Evolutionary conservation across 1,140 invertebrate genomes (phyloP).

Genomic region (Cherax destructor): DNA sequence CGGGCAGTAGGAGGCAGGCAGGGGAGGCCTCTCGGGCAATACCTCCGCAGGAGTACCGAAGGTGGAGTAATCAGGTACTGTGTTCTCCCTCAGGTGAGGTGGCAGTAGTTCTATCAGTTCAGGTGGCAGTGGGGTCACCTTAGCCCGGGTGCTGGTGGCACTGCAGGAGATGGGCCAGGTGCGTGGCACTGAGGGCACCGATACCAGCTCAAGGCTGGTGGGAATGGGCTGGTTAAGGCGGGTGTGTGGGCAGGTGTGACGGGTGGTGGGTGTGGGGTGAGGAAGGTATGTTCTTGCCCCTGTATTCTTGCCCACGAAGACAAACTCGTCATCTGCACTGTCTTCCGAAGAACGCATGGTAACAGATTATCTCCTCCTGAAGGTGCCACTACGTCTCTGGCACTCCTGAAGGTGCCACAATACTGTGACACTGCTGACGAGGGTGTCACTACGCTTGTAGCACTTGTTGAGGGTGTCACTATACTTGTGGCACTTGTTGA

Average conservation of each 20-base stretch:
- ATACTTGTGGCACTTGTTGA: too few species aligned
- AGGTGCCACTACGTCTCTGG: too few species aligned
- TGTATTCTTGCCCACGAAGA: constrained; percentile 50
- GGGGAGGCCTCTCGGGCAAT: constrained; percentile 38
- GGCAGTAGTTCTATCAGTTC: constrained; percentile 70
- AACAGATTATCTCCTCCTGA: too few species aligned
- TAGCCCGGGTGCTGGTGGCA: constrained; percentile 51
- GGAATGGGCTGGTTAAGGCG: constrained; percentile 69
- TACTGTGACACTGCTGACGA: too few species aligned
- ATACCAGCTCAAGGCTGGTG: constrained; percentile 39
- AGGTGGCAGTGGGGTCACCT: constrained; percentile 63
- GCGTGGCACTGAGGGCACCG: not conserved
- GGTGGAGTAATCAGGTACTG: constrained; percentile 32
- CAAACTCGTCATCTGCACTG: constrained; percentile 68
- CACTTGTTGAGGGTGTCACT: too few species aligned
- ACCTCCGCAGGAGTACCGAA: not conserved
- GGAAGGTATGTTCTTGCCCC: not conserved
- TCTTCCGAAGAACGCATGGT: constrained; percentile 62
- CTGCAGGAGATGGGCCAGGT: not conserved
- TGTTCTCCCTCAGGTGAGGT: constrained; percentile 65
- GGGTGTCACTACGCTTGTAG: too few species aligned
- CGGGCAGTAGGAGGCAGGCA: constrained; percentile 14
- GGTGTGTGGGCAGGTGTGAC: not conserved
- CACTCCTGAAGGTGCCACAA: too few species aligned
- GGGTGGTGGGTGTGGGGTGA: not conserved